Percentiles rank a stretch among this genome's conserved stretches.
phyloP scores from a whole-genome alignment of 2,797 vertebrate species.

The Phataginus tetradactyla region DNA sequence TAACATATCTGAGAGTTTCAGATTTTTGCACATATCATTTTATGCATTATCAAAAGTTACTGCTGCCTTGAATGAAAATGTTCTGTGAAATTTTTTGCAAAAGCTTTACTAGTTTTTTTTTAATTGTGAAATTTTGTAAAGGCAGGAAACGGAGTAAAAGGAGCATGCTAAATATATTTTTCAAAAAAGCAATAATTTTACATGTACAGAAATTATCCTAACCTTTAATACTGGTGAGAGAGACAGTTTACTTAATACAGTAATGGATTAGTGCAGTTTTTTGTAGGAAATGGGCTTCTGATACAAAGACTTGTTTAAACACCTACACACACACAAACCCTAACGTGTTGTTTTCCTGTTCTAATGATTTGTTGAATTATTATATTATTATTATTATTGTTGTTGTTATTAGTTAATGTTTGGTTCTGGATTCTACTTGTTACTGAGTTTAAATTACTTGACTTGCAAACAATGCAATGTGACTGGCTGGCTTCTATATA shows the following conservation, averaged over 20 bases:
- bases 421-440: conserved; percentile 85
- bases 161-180: conserved; percentile 93
- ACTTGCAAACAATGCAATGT: conserved; percentile 84
- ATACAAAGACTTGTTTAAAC: conserved; percentile 85
- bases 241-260: conserved; percentile 89
- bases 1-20: conserved; percentile 86
- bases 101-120: conserved; percentile 91
- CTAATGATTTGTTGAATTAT: conserved; percentile 88
- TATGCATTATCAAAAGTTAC: conserved; percentile 91
- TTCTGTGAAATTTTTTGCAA: conserved; percentile 90
- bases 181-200: conserved; percentile 93
- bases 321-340: conserved; percentile 70
- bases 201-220: conserved; percentile 90
- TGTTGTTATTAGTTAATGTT: conserved; percentile 86
- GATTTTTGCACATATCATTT: conserved; percentile 91
- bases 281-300: conserved; percentile 87
- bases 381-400: conserved; percentile 73
- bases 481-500: conserved; percentile 75
- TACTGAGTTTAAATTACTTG: conserved; percentile 86
- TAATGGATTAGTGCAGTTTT: conserved; percentile 85
- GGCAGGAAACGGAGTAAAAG: conserved; percentile 87
- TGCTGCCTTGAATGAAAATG: conserved; percentile 91
- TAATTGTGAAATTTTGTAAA: conserved; percentile 91
- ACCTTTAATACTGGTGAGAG: conserved; percentile 89
- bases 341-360: conserved; percentile 87